Evolutionary conservation across 2,113 vertebrate genomes (phyloP), one percentile per base, ranked within the genome.

Genomic region (Ictalurus furcatus): DNA sequence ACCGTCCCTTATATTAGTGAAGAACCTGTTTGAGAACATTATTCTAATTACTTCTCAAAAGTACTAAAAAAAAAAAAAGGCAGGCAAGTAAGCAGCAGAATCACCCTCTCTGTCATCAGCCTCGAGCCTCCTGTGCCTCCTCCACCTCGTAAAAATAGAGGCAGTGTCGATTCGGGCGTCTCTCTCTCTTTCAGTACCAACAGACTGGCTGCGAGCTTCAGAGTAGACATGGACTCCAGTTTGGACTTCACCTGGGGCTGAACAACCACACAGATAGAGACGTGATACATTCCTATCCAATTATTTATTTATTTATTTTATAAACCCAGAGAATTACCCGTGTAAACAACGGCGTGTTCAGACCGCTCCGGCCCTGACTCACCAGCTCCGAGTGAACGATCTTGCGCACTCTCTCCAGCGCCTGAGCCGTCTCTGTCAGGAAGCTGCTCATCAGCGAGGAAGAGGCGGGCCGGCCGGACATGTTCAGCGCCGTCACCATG

Each of bases 401-500:
- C 37, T 0, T 89, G 8, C 90, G 94, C 6, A 93, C 84, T 48
- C 93, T 95, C 94, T 98, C 97, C 87, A 99, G 96, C 14, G 94
- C 93, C n/a, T 94, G 95, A 5, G 94, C 89, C 40, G 96, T 93
- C 89, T 98, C 96, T 86, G 97, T 94, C 1, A 99, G 93, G 76
- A 98, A 93, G 0, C 92, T 90, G 91, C 95, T 96, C 87, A 97
- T 61, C 85, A 98, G 92, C 19, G 91, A 58, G 2, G 95, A 93
- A 0, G 98, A 95, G n/a, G 96, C 96, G 48, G 96, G 89, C 40
- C 63, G 93, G 17, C 93, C 94, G 12, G 93, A 90, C 87, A 97
- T 93, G 63, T 93, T 95, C 84, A 99, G 95, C 3, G 97, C 94
- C 5, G 98, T 98, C 91, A 97, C 90, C 96, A 97, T 97, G 91